Percentiles rank a stretch among this genome's conserved stretches.
Evolutionary conservation across 2,797 vertebrate genomes (phyloP).

Genomic region (Coranthus polyacanthus): DNA sequence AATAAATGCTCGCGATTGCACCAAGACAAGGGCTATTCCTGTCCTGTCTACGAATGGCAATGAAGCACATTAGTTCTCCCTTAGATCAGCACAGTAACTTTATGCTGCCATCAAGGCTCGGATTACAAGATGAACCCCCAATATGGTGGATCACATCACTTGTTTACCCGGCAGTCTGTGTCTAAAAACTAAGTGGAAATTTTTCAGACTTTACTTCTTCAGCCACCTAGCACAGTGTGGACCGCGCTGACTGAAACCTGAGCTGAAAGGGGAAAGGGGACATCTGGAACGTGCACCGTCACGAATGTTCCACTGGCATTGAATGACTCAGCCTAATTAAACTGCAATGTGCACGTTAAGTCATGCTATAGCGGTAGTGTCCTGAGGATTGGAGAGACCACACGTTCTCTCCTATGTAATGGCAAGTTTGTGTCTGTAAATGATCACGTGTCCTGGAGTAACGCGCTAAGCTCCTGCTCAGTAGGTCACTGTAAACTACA

Average conservation of each 20-base stretch:
- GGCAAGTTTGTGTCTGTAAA: not conserved
- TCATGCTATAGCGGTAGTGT: not conserved
- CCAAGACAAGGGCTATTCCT: slow-evolving; percentile 75
- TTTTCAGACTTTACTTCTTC: slow-evolving; percentile 19
- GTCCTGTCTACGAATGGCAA: slow-evolving; percentile 69
- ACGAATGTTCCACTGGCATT: slow-evolving; percentile 54
- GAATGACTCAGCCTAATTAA: slow-evolving; percentile 45
- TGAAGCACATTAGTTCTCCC: slow-evolving; percentile 34
- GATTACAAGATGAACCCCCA: slow-evolving; percentile 41
- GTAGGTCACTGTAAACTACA: not conserved
- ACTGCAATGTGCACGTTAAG: slow-evolving; percentile 12
- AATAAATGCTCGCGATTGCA: slow-evolving; percentile 40
- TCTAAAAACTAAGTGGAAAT: slow-evolving; percentile 30
- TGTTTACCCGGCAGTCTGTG: slow-evolving; percentile 64
- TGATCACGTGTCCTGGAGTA: not conserved
- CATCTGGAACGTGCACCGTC: slow-evolving; percentile 66
- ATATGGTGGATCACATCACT: slow-evolving; percentile 49
- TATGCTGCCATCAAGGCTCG: slow-evolving; percentile 56
- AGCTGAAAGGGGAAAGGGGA: slow-evolving; percentile 45
- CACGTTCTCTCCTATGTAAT: not conserved
- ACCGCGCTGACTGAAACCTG: slow-evolving; percentile 51
- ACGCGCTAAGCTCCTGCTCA: not conserved
- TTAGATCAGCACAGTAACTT: slow-evolving; percentile 67
- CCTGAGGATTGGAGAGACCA: not conserved
- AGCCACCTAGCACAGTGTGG: not conserved